These are phyloP conservation scores for Sminthurides aquaticus DNA, from an alignment of 2,888 invertebrate genomes.

Conservation along the genomic window DNA sequence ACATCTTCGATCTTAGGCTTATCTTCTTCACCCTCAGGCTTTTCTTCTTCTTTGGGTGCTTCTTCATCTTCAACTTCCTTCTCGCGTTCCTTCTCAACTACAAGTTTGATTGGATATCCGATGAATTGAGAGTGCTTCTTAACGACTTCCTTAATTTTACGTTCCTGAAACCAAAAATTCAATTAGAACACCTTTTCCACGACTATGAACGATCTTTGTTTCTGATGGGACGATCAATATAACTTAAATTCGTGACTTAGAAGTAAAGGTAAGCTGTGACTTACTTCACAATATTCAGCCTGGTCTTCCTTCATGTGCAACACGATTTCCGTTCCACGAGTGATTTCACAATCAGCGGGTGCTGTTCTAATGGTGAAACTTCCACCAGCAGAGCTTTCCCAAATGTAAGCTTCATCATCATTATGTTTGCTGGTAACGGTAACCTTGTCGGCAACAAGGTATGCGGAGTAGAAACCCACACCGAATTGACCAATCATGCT, in stretches of 20 bases:
- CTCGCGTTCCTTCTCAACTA: slow-evolving; percentile 93
- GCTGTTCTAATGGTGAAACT: slow-evolving; percentile 76
- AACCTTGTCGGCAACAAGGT: slow-evolving; percentile 87
- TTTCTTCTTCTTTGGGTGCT: slow-evolving; percentile 64
- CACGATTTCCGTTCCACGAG: slow-evolving; percentile 89
- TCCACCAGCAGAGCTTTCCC: slow-evolving; percentile 98
- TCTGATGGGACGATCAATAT: no score
- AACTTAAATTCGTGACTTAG: no score
- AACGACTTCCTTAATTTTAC: slow-evolving; percentile 90
- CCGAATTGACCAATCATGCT: slow-evolving; percentile 99
- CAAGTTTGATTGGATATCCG: slow-evolving; percentile 92
- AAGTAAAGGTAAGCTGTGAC: no score
- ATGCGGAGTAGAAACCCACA: slow-evolving; percentile 99
- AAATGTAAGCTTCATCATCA: slow-evolving; percentile 95
- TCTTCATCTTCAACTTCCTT: slow-evolving; percentile 91
- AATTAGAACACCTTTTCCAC: no score
- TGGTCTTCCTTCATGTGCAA: slow-evolving; percentile 94
- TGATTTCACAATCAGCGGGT: slow-evolving; percentile 67
- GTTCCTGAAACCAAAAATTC: no score
- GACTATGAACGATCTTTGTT: no score
- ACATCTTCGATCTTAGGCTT: slow-evolving; percentile 65
- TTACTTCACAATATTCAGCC: slow-evolving; percentile 74
- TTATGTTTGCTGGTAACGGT: slow-evolving; percentile 92
- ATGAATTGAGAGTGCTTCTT: slow-evolving; percentile 99
- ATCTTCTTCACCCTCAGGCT: slow-evolving; percentile 59